These are phyloP conservation scores for Pseudotriccus pelzelni DNA, from an alignment of 2,797 vertebrate species.

Conservation along the genomic window DNA sequence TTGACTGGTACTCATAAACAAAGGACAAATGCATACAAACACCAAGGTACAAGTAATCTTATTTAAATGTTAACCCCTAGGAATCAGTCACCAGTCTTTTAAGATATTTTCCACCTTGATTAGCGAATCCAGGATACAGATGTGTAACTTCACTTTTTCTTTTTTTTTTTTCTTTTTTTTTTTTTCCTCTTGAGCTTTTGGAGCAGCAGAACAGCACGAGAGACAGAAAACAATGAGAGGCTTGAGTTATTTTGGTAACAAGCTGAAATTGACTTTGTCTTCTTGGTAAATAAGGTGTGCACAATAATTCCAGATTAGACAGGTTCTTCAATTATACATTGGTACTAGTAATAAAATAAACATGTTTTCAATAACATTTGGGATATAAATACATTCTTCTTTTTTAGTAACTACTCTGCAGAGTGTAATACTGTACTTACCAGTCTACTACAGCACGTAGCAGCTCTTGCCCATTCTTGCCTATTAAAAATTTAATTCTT, in stretches of 20 bases:
- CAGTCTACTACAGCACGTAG: slow-evolving; percentile 48
- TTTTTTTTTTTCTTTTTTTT: neutral
- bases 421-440: slow-evolving; percentile 58
- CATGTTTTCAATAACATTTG: slow-evolving; percentile 72
- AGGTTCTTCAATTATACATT: slow-evolving; percentile 78
- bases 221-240: neutral
- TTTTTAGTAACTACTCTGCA: slow-evolving; percentile 52
- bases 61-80: slow-evolving; percentile 19
- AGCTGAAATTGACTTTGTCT: slow-evolving; percentile 30
- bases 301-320: slow-evolving; percentile 67
- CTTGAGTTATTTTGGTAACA: slow-evolving; percentile 37
- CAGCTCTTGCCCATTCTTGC: slow-evolving; percentile 65
- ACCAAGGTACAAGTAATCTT: neutral
- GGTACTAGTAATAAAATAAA: slow-evolving; percentile 73
- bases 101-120: neutral
- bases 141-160: neutral
- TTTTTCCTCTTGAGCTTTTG: neutral
- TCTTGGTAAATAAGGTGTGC: slow-evolving; percentile 67
- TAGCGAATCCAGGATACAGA: slow-evolving; percentile 25
- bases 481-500: slow-evolving; percentile 81
- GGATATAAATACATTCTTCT: slow-evolving; percentile 65
- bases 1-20: neutral
- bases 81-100: neutral
- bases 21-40: neutral
- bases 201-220: neutral